A percentile compares a stretch with the other conserved stretches of the same genome.
These are phyloP conservation scores for Ctenicera cuprea DNA, from an alignment of 2,888 invertebrate species.

Conservation along the genomic window DNA sequence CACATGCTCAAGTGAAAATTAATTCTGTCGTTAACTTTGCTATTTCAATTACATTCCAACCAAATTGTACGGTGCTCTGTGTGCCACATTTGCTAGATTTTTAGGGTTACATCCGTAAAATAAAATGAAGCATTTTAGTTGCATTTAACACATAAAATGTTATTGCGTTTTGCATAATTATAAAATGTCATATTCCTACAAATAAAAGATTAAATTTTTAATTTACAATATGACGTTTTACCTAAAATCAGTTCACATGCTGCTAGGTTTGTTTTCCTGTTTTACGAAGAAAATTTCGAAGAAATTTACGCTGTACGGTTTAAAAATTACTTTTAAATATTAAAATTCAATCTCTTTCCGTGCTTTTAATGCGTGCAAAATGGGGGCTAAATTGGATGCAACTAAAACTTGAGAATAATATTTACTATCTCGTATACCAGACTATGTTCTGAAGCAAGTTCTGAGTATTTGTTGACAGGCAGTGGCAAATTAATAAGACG, in stretches of 20 bases:
- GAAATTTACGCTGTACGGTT: neutral
- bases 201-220: too few relatives aligned
- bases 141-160: too few relatives aligned
- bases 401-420: slow-evolving; percentile 12
- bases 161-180: too few relatives aligned
- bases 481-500: slow-evolving; percentile 2
- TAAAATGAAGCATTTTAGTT: neutral
- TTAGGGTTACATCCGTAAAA: neutral
- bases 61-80: neutral
- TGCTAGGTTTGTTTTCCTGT: neutral
- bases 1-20: neutral
- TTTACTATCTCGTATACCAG: slow-evolving; percentile 3
- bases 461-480: neutral
- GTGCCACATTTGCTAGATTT: slow-evolving; percentile 1
- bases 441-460: neutral
- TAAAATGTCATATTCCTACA: too few relatives aligned
- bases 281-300: neutral
- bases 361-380: slow-evolving; percentile 3
- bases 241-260: too few relatives aligned
- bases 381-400: neutral
- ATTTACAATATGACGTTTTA: too few relatives aligned
- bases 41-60: slow-evolving; percentile 20
- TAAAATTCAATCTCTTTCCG: slow-evolving; percentile 20
- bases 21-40: slow-evolving; percentile 12
- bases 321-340: slow-evolving; percentile 21